Base-by-base conservation (phyloP, 2,113 vertebrate species). In the Takifugu bimaculatus region DNA sequence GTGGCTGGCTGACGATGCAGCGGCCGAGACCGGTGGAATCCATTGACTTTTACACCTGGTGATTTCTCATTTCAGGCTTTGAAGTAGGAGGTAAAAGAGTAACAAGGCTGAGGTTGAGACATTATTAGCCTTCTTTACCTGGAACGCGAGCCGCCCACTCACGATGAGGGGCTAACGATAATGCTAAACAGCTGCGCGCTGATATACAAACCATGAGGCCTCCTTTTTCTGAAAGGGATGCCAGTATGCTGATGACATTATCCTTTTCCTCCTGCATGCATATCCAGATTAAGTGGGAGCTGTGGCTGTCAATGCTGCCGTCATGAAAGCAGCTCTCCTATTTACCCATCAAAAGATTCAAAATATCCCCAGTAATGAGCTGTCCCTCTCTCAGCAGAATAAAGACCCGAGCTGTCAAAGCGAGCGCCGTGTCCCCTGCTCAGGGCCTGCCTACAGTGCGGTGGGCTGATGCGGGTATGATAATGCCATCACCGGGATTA, bases 301-400 rank as follows among this genome's bases (percentile, higher is more conserved):
- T 50, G 63, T 70, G 58, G 63, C 74, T 88, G 81, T 75, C 81
- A 82, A 54, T 11, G 53, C 49, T 26, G 7, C 45, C 70, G 7
- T 76, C 84, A 79, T 87, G 82, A 85, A 72, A 71, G 65, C 70
- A 68, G 56, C 70, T 80, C 79, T 78, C 73, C 75, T 81, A 73
- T 87, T 87, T 87, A 81, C 81, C 78, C 79, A 78, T 89, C 76
- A 83, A 80, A 88, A 80, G 70, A 72, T 1, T 74, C 79, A 73
- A 77, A 83, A 75, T 77, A 76, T 85, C 71, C 25, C 66, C 75
- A 77, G 79, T 87, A 87, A 87, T 86, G 87, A 89, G 81, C 76
- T 77, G 74, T 71, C 81, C 77, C 75, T 84, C 71, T 74, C 81
- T 78, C 57, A 77, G 61, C 48, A 79, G 77, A 65, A 80, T 70